Conservation (phyloP, 2,797 vertebrate genomes). For the Synanceia verrucosa region DNA sequence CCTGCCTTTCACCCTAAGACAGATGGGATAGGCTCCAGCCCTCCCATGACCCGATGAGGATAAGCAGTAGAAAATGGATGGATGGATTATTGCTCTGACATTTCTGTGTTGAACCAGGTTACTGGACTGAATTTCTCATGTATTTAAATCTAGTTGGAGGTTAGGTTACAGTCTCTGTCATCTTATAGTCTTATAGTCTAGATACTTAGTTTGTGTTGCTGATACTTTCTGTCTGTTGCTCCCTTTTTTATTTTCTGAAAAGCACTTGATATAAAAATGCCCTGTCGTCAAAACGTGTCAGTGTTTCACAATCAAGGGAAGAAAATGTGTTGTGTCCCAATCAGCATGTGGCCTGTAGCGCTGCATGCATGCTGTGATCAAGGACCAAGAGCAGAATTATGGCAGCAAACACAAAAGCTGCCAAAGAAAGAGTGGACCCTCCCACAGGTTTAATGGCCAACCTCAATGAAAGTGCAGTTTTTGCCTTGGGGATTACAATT, state of each 20-base stretch:
- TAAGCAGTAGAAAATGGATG: too few species aligned
- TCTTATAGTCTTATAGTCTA: constrained; percentile 4
- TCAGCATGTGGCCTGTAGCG: constrained; percentile 5
- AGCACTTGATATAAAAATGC: background rate
- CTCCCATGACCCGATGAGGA: too few species aligned
- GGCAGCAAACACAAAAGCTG: constrained; percentile 49
- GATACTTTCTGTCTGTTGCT: background rate
- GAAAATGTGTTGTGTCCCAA: constrained; percentile 2
- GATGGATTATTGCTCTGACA: constrained; percentile 3
- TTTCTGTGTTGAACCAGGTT: background rate
- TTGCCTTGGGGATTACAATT: constrained; percentile 64
- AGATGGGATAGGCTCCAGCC: too few species aligned
- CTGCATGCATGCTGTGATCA: constrained; percentile 20
- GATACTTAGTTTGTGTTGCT: background rate
- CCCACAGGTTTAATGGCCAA: constrained; percentile 59
- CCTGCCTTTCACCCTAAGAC: too few species aligned
- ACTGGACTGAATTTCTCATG: constrained; percentile 10
- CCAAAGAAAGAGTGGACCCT: constrained; percentile 34
- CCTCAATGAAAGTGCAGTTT: constrained; percentile 42
- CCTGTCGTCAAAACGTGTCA: constrained; percentile 22
- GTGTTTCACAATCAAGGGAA: constrained; percentile 32
- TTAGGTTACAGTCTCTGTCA: background rate
- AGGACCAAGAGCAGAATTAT: constrained; percentile 11
- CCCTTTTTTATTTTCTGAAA: background rate
- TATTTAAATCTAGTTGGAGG: background rate